A percentile compares a stretch with the other conserved stretches of the same genome.
phyloP scores from a whole-genome alignment of 1,140 invertebrate genomes.

The Drosophila santomea region DNA sequence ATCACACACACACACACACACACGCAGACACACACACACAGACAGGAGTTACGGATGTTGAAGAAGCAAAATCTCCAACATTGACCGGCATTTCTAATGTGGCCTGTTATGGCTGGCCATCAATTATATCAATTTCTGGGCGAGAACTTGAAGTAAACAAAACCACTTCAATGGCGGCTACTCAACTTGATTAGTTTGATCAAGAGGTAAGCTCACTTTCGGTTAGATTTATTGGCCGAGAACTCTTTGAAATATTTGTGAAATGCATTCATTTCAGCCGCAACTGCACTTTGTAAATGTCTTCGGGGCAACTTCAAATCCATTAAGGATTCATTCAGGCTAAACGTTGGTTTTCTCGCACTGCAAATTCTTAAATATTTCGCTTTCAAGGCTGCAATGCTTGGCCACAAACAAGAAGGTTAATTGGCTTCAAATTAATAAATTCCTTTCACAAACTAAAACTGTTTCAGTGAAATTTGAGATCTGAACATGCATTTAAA shows the following conservation, averaged over 20 bases:
- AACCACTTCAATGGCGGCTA: conserved; percentile 65
- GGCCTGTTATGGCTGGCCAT: conserved; percentile 70
- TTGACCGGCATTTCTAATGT: conserved; percentile 65
- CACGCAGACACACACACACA: neutral
- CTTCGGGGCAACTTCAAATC: neutral
- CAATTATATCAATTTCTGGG: conserved; percentile 78
- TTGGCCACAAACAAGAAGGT: no score
- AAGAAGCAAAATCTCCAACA: conserved; percentile 47
- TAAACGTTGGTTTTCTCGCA: neutral
- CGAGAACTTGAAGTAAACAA: conserved; percentile 45
- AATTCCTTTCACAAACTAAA: no score
- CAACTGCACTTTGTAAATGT: conserved; percentile 8
- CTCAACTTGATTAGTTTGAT: conserved; percentile 52
- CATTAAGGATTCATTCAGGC: neutral
- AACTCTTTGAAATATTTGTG: conserved; percentile 32
- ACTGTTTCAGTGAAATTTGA: no score
- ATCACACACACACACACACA: neutral
- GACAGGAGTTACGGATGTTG: conserved; percentile 3
- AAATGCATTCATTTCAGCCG: conserved; percentile 22
- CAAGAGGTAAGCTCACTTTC: conserved; percentile 28
- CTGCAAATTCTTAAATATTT: neutral
- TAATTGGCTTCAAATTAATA: neutral
- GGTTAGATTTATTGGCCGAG: conserved; percentile 38
- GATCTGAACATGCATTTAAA: no score
- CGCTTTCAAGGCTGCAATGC: neutral